A percentile compares a stretch with the other conserved stretches of the same genome.
phyloP scores from a whole-genome alignment of 2,113 vertebrate genomes.

The Heliornis fulica region DNA sequence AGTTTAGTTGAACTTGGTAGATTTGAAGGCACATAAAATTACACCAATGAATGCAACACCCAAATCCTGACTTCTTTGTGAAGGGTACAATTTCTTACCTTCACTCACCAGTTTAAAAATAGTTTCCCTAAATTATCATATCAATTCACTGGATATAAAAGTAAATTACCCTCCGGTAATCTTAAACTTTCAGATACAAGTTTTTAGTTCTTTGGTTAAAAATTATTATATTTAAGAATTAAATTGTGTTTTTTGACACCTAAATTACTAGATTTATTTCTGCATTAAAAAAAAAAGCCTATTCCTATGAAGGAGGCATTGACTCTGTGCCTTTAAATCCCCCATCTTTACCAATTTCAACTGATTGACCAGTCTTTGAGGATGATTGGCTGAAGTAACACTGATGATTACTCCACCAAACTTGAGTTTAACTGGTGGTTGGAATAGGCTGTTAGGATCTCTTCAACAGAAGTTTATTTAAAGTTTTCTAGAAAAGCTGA shows the following conservation, averaged over 20 bases:
- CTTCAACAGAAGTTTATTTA: neutral
- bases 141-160: neutral
- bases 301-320: neutral
- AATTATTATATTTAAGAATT: neutral
- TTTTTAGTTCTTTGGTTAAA: neutral
- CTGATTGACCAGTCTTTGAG: neutral
- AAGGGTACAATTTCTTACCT: neutral
- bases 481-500: neutral
- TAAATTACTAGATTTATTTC: neutral
- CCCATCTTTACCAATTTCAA: neutral
- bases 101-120: neutral
- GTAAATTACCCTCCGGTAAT: neutral
- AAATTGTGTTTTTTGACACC: neutral
- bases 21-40: neutral
- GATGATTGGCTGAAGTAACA: neutral
- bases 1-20: neutral
- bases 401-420: neutral
- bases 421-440: neutral
- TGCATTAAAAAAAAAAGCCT: fast-evolving
- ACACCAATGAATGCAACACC: neutral
- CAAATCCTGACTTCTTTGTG: neutral
- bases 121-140: neutral
- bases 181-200: neutral
- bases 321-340: neutral
- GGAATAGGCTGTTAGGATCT: neutral